These are phyloP conservation scores for Gonatopus flavifemur DNA, from an alignment of 1,140 invertebrate genomes.

Conservation along the genomic window DNA sequence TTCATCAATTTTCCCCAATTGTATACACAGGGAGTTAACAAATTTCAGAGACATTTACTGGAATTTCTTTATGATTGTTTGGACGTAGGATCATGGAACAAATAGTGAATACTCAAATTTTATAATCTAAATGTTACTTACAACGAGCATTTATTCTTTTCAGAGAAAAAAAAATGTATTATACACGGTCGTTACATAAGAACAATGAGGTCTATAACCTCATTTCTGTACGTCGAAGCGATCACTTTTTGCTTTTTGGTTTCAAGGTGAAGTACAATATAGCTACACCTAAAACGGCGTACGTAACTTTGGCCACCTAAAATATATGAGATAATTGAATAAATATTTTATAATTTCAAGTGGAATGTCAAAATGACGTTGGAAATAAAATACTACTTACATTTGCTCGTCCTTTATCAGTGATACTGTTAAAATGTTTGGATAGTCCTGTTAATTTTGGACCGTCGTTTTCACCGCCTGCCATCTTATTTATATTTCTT, in stretches of 20 bases:
- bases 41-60: too few relatives aligned
- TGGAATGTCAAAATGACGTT: background rate
- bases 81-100: too few relatives aligned
- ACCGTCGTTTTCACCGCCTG: slow-evolving; percentile 22
- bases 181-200: slow-evolving; percentile 24
- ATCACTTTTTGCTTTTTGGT: slow-evolving; percentile 27
- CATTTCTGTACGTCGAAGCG: background rate
- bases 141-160: background rate
- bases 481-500: slow-evolving; percentile 23
- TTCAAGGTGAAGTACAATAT: slow-evolving; percentile 23
- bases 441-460: slow-evolving; percentile 39
- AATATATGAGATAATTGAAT: slow-evolving; percentile 7
- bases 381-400: slow-evolving; percentile 33
- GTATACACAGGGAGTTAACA: too few relatives aligned
- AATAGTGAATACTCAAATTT: background rate
- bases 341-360: background rate
- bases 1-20: too few relatives aligned
- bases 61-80: too few relatives aligned
- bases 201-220: slow-evolving; percentile 3
- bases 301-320: slow-evolving; percentile 34
- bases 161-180: background rate
- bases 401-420: slow-evolving; percentile 43
- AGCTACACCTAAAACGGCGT: slow-evolving; percentile 7
- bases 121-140: background rate
- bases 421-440: slow-evolving; percentile 48